These are phyloP conservation scores for Apteryx owenii DNA, from an alignment of 2,113 vertebrate species.

Conservation along the genomic window DNA sequence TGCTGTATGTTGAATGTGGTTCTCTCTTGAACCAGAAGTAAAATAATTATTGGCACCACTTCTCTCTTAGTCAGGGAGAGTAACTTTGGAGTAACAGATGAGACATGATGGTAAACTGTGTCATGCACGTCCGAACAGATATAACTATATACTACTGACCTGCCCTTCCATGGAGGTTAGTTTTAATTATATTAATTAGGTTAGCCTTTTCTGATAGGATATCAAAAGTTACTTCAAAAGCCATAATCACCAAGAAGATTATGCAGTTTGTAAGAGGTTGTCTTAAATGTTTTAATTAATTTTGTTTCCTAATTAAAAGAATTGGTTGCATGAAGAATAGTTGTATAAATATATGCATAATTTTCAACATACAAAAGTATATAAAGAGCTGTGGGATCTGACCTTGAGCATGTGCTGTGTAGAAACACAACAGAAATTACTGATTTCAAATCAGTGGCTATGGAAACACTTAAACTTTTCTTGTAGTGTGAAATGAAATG, in stretches of 20 bases:
- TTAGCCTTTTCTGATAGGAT: neutral
- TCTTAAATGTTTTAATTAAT: neutral
- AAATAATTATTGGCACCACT: neutral
- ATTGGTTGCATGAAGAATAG: neutral
- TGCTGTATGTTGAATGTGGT: neutral
- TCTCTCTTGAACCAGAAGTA: neutral
- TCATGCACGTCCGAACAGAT: neutral
- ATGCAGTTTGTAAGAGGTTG: neutral
- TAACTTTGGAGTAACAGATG: neutral
- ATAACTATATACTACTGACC: neutral
- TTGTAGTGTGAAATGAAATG: neutral
- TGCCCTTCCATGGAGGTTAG: neutral
- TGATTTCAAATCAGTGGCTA: neutral
- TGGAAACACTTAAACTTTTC: neutral
- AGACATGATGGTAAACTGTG: neutral
- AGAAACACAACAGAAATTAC: too few species aligned
- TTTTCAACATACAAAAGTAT: neutral
- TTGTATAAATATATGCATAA: neutral
- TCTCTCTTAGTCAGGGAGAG: neutral
- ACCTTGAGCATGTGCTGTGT: too few species aligned
- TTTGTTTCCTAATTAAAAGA: neutral
- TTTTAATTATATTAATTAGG: neutral
- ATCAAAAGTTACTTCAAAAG: neutral
- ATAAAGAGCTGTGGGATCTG: too few species aligned
- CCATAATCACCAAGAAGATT: neutral